Percentiles rank a stretch among this genome's conserved stretches.
These are phyloP conservation scores for Sicus ferrugineus DNA, from an alignment of 2,888 invertebrate genomes.

Conservation along the genomic window DNA sequence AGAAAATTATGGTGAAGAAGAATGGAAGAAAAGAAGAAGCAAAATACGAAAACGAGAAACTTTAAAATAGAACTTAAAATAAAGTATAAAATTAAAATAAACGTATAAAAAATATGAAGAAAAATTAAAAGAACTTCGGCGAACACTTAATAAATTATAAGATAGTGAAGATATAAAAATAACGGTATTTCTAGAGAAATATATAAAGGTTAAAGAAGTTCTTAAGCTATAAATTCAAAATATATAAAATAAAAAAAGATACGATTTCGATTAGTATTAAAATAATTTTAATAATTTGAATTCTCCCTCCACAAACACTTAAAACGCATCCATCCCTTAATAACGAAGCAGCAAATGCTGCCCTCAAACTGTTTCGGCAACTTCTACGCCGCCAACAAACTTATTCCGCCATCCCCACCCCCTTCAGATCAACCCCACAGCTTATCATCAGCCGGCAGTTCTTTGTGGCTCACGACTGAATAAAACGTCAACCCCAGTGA, in stretches of 20 bases:
- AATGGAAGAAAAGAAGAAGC: too few species aligned
- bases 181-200: not conserved
- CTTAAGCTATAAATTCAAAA: not conserved
- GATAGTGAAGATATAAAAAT: not conserved
- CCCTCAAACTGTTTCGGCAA: not conserved
- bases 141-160: not conserved
- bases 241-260: not conserved
- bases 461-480: slow-evolving; percentile 10
- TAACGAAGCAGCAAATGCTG: not conserved
- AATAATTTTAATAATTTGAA: not conserved
- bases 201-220: not conserved
- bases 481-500: slow-evolving; percentile 16
- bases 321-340: not conserved
- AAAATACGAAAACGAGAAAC: too few species aligned
- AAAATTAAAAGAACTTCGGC: too few species aligned
- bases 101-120: not conserved
- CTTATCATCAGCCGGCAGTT: slow-evolving; percentile 22
- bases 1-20: not conserved
- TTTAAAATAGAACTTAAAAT: too few species aligned
- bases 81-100: not conserved
- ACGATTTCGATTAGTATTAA: not conserved
- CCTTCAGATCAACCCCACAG: too few species aligned
- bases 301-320: too few species aligned
- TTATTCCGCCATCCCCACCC: not conserved
- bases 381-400: not conserved